Evolutionary conservation across 2,113 vertebrate species (phyloP).

Genomic region (Eulacestoma nigropectus): DNA sequence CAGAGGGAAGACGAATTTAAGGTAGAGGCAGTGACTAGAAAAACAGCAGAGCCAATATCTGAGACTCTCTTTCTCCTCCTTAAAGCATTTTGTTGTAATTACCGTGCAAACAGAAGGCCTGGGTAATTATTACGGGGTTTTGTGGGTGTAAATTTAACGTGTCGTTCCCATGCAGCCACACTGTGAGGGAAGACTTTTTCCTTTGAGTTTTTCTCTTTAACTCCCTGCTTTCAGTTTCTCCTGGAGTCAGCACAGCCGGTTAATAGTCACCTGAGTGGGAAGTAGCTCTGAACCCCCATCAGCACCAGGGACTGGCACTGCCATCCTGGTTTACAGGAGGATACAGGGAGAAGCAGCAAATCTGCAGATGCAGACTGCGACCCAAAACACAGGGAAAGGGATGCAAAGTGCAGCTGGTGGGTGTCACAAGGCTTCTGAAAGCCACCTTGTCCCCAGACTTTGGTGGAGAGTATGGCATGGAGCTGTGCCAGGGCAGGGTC

Average conservation of each 20-base stretch:
- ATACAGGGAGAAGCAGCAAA: background rate
- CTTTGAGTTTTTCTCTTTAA: background rate
- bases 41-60: background rate
- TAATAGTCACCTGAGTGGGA: background rate
- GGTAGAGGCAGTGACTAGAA: background rate
- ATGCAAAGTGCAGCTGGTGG: background rate
- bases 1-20: background rate
- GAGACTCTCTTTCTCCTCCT: background rate
- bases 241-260: background rate
- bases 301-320: background rate
- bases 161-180: accelerated
- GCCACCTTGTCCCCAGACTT: too few relatives aligned
- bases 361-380: background rate
- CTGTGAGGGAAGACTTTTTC: background rate
- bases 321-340: background rate
- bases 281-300: background rate
- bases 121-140: background rate
- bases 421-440: background rate
- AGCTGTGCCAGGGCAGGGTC: accelerated
- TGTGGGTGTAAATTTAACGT: background rate
- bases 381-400: background rate
- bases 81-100: background rate
- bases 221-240: background rate
- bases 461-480: background rate
- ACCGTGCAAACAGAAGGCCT: background rate